Evolutionary conservation across 2,888 invertebrate species (phyloP), one percentile per base, ranked within the genome.

Genomic region (Lasioglossum pauxillum): DNA sequence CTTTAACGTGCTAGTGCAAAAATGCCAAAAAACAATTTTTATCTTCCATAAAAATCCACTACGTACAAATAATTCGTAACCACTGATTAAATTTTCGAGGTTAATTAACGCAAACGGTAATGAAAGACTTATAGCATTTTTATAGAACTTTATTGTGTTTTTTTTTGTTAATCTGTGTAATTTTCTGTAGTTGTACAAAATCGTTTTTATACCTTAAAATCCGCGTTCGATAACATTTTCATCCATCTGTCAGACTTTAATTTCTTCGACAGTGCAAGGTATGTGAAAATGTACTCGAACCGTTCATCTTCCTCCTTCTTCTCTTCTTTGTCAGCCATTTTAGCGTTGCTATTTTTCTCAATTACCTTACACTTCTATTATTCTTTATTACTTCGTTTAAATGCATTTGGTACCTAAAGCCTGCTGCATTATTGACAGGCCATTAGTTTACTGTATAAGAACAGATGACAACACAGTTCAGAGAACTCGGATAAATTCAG

Each of bases 201-300:
- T 16, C 16, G 10, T 1, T 80, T 14, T 23, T 16, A 3, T 75
- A 97, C 97, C 96, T 96, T 96, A 91, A 96, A 97, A 86, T 98
- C 98, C 74, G 97, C 97, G 77, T 95, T 96, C 69, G 96, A 96
- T 89, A 98, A 97, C 97, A 99, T 97, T 95, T 98, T 98, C 75
- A 96, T 94, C 98, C 98, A 99, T 96, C 97, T 98, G 88, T 99
- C 99, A 82, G 97, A 95, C 95, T 98, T 99, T 87, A 98, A 95
- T 94, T 97, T 97, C 91, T 98, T 96, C 14, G 97, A 96, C 94
- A 97, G 97, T 41, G 97, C 95, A 64, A 98, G 95, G 94, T 97
- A 98, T 93, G 97, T 97, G 79, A 97, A 96, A 80, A 99, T 96
- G 95, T 98, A 98, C 90, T 98, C 97, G 84, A 98, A 95, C 41